These are phyloP conservation scores for Clupea harengus DNA, from an alignment of 2,113 vertebrate genomes.

Conservation along the genomic window DNA sequence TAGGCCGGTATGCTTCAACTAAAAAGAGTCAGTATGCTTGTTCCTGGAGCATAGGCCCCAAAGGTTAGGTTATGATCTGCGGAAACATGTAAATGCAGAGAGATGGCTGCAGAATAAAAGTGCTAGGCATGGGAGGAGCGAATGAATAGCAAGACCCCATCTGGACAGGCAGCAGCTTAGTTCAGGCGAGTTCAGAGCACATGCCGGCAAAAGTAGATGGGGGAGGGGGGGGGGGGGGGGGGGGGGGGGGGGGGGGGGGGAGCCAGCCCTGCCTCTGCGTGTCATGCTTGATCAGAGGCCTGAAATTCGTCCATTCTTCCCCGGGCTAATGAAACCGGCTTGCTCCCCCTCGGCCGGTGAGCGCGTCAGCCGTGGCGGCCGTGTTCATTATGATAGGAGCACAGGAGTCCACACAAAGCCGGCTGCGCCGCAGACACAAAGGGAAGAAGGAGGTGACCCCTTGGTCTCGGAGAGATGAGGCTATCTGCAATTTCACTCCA, in stretches of 20 bases:
- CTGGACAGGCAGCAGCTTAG: slow-evolving; percentile 65
- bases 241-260: no score
- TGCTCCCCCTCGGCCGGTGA: slow-evolving; percentile 6
- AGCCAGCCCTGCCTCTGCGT: slow-evolving; percentile 52
- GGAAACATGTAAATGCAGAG: background rate
- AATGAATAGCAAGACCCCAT: slow-evolving; percentile 56
- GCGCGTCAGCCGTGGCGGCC: slow-evolving; percentile 44
- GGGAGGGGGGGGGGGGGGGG: no score
- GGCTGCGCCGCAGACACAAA: slow-evolving; percentile 44
- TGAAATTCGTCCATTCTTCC: slow-evolving; percentile 67
- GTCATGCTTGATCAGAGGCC: slow-evolving; percentile 68
- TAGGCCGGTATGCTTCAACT: no score
- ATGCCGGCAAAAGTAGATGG: slow-evolving; percentile 31
- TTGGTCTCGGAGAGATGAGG: slow-evolving; percentile 54
- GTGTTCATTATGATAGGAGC: slow-evolving; percentile 59
- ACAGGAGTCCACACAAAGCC: slow-evolving; percentile 43
- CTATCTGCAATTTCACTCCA: slow-evolving; percentile 58
- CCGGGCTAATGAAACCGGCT: slow-evolving; percentile 62
- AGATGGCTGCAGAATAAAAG: background rate
- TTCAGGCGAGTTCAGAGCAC: slow-evolving; percentile 54
- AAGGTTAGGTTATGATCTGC: background rate
- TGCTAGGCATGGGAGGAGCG: background rate
- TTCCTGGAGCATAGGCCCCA: background rate
- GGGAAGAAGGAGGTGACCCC: slow-evolving; percentile 50
- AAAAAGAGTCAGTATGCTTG: background rate